Conservation (phyloP, 2,797 vertebrate genomes). For the Picus viridis region DNA sequence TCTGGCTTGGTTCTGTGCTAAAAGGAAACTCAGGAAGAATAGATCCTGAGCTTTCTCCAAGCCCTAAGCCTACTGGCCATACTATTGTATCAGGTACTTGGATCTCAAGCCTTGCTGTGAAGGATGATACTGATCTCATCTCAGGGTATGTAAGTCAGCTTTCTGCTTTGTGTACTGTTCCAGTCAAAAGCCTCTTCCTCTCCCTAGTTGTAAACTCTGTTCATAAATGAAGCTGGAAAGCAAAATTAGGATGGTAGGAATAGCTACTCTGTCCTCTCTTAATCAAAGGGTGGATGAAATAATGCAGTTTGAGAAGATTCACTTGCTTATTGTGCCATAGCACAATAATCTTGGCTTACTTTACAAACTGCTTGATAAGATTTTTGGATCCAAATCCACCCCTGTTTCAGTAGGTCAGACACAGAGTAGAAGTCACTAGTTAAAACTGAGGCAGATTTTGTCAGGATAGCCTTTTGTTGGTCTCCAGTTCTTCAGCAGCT, state of each 20-base stretch:
- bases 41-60: not conserved
- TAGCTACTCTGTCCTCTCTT: not conserved
- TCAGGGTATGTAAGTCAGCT: not conserved
- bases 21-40: not conserved
- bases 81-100: not conserved
- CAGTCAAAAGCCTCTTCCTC: not conserved
- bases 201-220: not conserved
- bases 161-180: not conserved
- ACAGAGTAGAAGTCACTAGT: not conserved
- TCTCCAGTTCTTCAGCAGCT: not conserved
- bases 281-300: not conserved
- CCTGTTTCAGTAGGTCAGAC: not conserved
- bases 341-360: not conserved
- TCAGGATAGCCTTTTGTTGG: not conserved
- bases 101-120: not conserved
- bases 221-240: not conserved
- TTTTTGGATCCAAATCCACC: not conserved
- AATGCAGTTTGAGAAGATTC: not conserved
- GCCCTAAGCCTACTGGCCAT: fast-evolving
- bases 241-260: not conserved
- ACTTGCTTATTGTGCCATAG: not conserved
- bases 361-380: not conserved
- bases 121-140: not conserved
- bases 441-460: not conserved
- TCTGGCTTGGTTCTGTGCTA: not conserved